Base-by-base conservation (phyloP, 2,888 invertebrate genomes). In the Nezara viridula region DNA sequence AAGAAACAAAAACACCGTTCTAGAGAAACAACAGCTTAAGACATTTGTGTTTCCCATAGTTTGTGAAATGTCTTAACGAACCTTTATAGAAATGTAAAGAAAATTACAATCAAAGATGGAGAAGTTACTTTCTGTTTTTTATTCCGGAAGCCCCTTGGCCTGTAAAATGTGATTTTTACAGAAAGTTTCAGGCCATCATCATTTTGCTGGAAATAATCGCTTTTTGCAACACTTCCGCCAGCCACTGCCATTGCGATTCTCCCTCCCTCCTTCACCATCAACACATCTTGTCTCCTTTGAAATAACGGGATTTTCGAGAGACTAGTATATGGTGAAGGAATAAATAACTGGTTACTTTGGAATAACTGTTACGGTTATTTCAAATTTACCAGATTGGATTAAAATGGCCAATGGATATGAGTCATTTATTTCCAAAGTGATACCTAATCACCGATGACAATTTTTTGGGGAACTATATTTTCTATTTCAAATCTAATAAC, bases 141-240 rank as follows among this genome's bases (percentile, higher is more conserved):
- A 60, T 14, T 60, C 60, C 27, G 60, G 60, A 60, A 60, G 60
- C 10, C 60, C 60, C 60, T 60, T 60, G 60, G 60, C 27, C 60
- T 60, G 60, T 16, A 27, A 60, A 60, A 60, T 60, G 14, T 60
- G 27, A 60, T 60, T 60, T 60, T 60, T 60, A 60, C 60, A 60
- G 60, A 60, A 60, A 60, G 60, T 60, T 27, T 16, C 60, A 27
- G 60, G 60, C 16, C 60, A 60, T 27, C 60, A 27, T 60, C 27
- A 6, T 4, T 16, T 16, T 60, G 60, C 85, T 85, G 85, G 44
- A 85, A 85, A 47, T 85, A 85, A 47, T 47, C 47, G 85, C n/a
- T 47, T 40, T 40, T 85, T 40, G 44, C 40, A n/a, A 85, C 40
- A 40, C 47, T 40, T 85, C 85, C 44, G 85, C 85, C 16, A 9